Evolutionary conservation across 2,113 vertebrate genomes (phyloP).

Genomic region (Prunella himalayana): DNA sequence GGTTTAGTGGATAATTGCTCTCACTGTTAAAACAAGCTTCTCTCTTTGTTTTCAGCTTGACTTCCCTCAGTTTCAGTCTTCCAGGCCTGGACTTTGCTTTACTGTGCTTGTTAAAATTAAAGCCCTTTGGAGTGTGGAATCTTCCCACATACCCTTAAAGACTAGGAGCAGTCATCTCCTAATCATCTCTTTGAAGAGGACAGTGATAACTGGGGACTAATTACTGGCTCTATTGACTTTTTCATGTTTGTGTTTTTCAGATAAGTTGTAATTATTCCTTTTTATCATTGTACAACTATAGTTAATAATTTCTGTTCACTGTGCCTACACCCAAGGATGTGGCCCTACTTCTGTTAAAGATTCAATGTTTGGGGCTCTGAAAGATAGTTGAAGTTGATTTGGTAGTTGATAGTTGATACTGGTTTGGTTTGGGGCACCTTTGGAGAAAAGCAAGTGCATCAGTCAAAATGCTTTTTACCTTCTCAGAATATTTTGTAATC

Average conservation of each 20-base stretch:
- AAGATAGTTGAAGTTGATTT: background rate
- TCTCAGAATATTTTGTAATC: background rate
- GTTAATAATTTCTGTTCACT: background rate
- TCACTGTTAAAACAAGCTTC: background rate
- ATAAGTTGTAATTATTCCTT: background rate
- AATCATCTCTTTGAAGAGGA: background rate
- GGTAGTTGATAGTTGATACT: background rate
- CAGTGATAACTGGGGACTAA: background rate
- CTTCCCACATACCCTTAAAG: background rate
- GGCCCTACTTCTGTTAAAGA: background rate
- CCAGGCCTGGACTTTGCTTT: background rate
- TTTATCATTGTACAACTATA: background rate
- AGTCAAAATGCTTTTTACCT: background rate
- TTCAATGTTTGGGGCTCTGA: background rate
- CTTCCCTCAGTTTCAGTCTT: background rate
- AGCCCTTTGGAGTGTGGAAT: background rate
- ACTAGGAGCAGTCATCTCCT: background rate
- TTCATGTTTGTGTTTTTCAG: background rate
- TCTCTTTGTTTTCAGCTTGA: background rate
- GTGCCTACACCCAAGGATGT: background rate
- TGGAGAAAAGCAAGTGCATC: background rate
- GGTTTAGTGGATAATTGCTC: background rate
- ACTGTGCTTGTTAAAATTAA: background rate
- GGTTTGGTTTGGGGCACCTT: background rate
- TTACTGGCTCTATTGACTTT: background rate